Conservation (phyloP, 2,888 invertebrate genomes). For the Sicus ferrugineus region DNA sequence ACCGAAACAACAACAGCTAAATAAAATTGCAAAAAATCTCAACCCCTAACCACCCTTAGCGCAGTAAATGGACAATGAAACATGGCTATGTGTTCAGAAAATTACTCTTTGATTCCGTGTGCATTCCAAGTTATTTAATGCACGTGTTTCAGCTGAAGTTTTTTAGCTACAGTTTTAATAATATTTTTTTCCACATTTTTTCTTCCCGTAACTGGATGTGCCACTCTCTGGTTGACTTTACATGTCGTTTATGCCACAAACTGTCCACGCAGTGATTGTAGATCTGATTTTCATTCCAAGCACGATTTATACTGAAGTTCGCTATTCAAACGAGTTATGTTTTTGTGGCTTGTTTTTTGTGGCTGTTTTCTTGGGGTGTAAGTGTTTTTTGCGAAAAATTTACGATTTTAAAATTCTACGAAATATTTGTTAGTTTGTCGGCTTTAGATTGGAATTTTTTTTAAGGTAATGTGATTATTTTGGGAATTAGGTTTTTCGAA, state of each 20-base stretch:
- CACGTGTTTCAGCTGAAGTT: conserved; percentile 48
- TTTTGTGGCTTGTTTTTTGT: neutral
- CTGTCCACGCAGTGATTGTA: conserved; percentile 17
- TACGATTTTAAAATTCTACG: neutral
- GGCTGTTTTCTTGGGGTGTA: neutral
- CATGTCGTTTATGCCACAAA: conserved; percentile 8
- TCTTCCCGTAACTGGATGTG: neutral
- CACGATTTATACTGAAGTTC: conserved; percentile 35
- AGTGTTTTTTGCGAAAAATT: neutral
- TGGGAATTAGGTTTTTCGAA: too few species aligned
- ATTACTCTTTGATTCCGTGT: conserved; percentile 49
- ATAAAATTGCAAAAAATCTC: neutral
- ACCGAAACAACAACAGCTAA: neutral
- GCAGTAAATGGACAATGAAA: neutral
- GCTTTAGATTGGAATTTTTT: neutral
- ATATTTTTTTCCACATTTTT: conserved; percentile 6
- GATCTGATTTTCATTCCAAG: conserved; percentile 36
- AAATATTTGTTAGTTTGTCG: conserved; percentile 26
- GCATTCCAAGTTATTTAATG: conserved; percentile 51
- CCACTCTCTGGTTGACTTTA: neutral
- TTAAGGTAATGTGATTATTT: neutral
- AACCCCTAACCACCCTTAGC: neutral
- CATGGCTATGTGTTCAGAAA: conserved; percentile 37
- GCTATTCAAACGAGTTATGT: conserved; percentile 18
- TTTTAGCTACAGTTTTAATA: conserved; percentile 1